Conservation (phyloP, 2,113 vertebrate species). For the Pachycephala philippinensis region DNA sequence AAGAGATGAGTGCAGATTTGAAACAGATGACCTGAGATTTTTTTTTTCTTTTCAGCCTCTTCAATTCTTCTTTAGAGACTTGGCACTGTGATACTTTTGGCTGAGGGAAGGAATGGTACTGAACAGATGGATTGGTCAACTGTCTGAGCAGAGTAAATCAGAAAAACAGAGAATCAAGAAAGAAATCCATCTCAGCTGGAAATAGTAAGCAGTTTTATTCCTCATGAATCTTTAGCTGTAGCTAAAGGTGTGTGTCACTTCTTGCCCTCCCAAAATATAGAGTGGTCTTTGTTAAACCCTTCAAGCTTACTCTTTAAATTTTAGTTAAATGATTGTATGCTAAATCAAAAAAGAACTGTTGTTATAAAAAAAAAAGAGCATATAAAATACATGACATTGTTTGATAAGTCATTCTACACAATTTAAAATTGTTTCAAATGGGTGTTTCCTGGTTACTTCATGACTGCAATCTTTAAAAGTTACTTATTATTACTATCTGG, state of each 20-base stretch:
- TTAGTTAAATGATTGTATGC: neutral
- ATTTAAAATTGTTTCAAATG: neutral
- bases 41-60: neutral
- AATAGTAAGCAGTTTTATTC: neutral
- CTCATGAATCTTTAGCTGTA: neutral
- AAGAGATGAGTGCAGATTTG: constrained; percentile 30
- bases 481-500: neutral
- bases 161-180: constrained; percentile 19
- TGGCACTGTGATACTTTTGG: neutral
- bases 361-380: neutral
- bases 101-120: neutral
- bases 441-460: neutral
- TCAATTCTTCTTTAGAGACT: neutral
- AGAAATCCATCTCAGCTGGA: constrained; percentile 6
- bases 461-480: neutral
- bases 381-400: neutral
- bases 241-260: neutral
- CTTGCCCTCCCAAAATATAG: neutral
- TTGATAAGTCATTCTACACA: neutral
- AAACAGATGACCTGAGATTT: constrained; percentile 1
- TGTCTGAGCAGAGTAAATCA: constrained; percentile 4
- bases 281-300: neutral
- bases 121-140: constrained; percentile 19
- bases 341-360: neutral
- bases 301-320: neutral